A percentile compares a stretch with the other conserved stretches of the same genome.
These are phyloP conservation scores for Dryoscopus gambensis DNA, from an alignment of 2,113 vertebrate species.

Conservation along the genomic window DNA sequence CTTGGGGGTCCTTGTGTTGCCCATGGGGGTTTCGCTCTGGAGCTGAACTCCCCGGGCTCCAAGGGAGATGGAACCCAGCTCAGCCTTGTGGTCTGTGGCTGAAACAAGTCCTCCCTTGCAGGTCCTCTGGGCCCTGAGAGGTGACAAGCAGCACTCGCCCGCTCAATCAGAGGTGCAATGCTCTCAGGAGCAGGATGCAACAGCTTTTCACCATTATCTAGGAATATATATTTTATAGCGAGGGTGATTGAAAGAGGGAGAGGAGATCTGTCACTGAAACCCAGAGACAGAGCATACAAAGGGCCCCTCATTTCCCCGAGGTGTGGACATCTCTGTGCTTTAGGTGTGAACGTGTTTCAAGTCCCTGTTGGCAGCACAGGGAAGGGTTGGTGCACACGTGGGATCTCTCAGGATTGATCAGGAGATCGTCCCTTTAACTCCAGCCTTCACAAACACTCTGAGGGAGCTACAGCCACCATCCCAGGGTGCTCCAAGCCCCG, in stretches of 20 bases:
- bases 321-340: background rate
- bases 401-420: background rate
- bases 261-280: background rate
- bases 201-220: background rate
- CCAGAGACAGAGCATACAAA: background rate
- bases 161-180: rapidly evolving
- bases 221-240: background rate
- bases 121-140: background rate
- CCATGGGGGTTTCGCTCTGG: background rate
- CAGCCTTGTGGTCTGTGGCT: background rate
- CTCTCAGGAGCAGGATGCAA: background rate
- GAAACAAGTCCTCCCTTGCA: background rate
- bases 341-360: background rate
- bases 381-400: background rate
- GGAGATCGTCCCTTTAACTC: background rate
- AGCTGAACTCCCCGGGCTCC: background rate
- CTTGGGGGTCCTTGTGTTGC: background rate
- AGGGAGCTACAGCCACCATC: background rate
- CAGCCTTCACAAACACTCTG: background rate
- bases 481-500: background rate
- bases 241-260: background rate
- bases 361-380: background rate
- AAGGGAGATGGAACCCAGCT: background rate
- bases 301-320: background rate
- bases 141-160: background rate